Evolutionary conservation across 2,888 invertebrate species (phyloP).

Genomic region (Galeruca laticollis): DNA sequence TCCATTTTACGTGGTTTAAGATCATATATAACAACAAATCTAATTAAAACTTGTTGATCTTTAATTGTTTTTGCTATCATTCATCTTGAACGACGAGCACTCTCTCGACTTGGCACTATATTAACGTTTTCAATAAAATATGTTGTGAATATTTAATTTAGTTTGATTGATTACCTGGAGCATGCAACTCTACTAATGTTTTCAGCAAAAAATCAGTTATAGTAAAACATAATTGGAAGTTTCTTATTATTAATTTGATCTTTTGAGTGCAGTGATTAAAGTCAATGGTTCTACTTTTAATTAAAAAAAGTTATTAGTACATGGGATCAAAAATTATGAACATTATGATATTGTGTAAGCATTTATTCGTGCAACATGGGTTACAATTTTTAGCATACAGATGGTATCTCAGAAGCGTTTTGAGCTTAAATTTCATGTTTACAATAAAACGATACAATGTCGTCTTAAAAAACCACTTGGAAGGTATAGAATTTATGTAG

Average conservation of each 20-base stretch:
- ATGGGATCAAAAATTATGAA: too few relatives aligned
- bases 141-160: constrained; percentile 8
- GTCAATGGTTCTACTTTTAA: not conserved
- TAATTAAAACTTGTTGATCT: constrained; percentile 6
- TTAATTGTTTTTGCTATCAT: constrained; percentile 1
- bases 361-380: too few relatives aligned
- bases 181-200: not conserved
- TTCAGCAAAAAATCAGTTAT: not conserved
- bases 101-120: not conserved
- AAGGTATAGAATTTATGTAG: too few relatives aligned
- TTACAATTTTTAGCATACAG: too few relatives aligned
- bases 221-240: not conserved
- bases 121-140: constrained; percentile 5
- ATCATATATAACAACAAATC: not conserved
- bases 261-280: not conserved
- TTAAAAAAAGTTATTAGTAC: not conserved
- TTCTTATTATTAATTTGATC: not conserved
- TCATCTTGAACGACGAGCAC: constrained; percentile 2
- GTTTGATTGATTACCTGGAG: not conserved
- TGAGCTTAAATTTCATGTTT: too few relatives aligned
- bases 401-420: too few relatives aligned
- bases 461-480: too few relatives aligned
- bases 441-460: too few relatives aligned
- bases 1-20: too few relatives aligned
- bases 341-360: too few relatives aligned